Base-by-base conservation (phyloP, 2,113 vertebrate species). In the Stigmatopora nigra region DNA sequence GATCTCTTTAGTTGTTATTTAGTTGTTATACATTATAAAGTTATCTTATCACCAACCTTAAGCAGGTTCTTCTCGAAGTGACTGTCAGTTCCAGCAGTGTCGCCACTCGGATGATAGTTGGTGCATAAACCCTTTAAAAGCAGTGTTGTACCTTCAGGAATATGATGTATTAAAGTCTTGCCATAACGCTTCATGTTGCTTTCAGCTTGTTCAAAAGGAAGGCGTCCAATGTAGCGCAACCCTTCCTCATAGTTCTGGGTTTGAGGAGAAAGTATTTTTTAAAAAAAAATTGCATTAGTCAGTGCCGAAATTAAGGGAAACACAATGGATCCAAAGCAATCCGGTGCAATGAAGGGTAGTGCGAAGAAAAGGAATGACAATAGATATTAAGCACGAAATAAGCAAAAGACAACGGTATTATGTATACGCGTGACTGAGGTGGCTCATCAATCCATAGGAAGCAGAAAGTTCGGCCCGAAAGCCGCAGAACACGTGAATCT, bases 111-210 rank as follows among this genome's bases (percentile, higher is more conserved):
- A 53, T 64, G 87, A 70, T 97, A 96, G 73, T 93, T 90, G 0
- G 96, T 98, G 81, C 97, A 98, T 16, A 99, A 89, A 31, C 91
- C 86, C 78, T 98, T 99, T 55, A 99, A 87, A 67, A 98, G 78
- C 63, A 94, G 87, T 0, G 97, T 99, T 12, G 94, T 95, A 66
- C 94, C 91, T 0, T 93, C 92, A 3, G 96, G 95, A 45, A 93
- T 91, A 0, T 98, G 94, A 71, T 93, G 93, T 94, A 99, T 98
- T 58, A 99, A 89, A 1, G 87, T 98, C 88, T 99, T 99, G 68
- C 97, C 97, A 0, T 99, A 99, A 3, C 94, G 92, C 82, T 99
- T 99, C 95, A 99, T 98, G 84, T 98, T 99, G 83, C 94, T 96
- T 80, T 99, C 96, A 0, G 96, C 94, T 88, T 99, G 97, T 61